Percentiles rank a stretch among this genome's conserved stretches.
Evolutionary conservation across 2,797 vertebrate species (phyloP).

Genomic region (Neosilurus mollespiculum): DNA sequence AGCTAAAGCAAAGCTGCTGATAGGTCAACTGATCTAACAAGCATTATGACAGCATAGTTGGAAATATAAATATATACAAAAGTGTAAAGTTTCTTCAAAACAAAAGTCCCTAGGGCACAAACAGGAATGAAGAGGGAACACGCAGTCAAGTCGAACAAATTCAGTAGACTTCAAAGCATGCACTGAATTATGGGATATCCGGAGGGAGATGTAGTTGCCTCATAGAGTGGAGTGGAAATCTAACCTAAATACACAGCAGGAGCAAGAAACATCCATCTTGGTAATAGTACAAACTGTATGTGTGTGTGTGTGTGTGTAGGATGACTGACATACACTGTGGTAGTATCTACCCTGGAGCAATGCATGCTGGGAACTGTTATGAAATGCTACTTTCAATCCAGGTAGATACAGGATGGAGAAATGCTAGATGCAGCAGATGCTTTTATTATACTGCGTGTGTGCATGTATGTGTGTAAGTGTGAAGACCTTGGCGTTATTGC

Average conservation of each 20-base stretch:
- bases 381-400: no score
- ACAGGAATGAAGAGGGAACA: not conserved
- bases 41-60: not conserved
- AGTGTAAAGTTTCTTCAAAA: not conserved
- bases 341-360: not conserved
- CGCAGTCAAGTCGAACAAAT: slow-evolving; percentile 1
- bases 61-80: not conserved
- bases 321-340: slow-evolving; percentile 24
- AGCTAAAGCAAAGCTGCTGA: not conserved
- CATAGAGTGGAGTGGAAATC: slow-evolving; percentile 20
- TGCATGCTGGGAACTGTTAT: slow-evolving; percentile 6
- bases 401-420: not conserved
- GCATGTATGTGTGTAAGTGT: not conserved
- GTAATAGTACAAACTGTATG: not conserved
- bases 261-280: slow-evolving; percentile 15
- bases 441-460: slow-evolving; percentile 2
- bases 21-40: not conserved
- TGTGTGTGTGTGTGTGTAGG: not conserved
- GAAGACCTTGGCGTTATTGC: slow-evolving; percentile 40
- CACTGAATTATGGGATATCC: slow-evolving; percentile 24
- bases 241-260: slow-evolving; percentile 23
- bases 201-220: not conserved
- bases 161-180: not conserved
- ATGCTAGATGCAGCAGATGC: slow-evolving; percentile 2
- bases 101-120: not conserved